These are phyloP conservation scores for Sipha flava DNA, from an alignment of 1,140 invertebrate species.

Conservation along the genomic window DNA sequence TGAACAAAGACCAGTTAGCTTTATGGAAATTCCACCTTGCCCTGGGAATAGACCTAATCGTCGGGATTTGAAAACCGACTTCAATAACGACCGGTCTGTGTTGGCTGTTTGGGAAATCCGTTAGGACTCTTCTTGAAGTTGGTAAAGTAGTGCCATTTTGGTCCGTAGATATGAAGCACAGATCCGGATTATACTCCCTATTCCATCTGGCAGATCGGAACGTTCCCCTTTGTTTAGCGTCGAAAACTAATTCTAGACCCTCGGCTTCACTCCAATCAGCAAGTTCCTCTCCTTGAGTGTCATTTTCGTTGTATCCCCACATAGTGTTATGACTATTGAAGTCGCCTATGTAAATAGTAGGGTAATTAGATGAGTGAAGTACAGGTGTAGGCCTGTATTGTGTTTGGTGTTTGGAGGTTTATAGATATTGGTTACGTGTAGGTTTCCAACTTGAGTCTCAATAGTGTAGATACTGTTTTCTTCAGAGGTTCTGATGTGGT, in stretches of 20 bases:
- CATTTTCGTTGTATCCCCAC: slow-evolving; percentile 7
- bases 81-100: neutral
- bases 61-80: neutral
- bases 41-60: neutral
- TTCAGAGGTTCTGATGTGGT: too few species aligned
- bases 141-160: neutral
- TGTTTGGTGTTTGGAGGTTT: slow-evolving; percentile 9
- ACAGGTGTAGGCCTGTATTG: neutral
- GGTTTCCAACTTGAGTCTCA: neutral
- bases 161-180: slow-evolving; percentile 21
- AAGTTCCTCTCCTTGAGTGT: too few species aligned
- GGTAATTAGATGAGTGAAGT: neutral
- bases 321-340: slow-evolving; percentile 6
- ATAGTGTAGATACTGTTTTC: too few species aligned
- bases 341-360: too few species aligned
- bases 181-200: slow-evolving; percentile 10
- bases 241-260: slow-evolving; percentile 38
- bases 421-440: slow-evolving; percentile 14
- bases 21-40: slow-evolving; percentile 6
- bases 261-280: slow-evolving; percentile 2
- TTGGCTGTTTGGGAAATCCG: slow-evolving; percentile 15
- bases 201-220: slow-evolving; percentile 26
- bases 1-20: slow-evolving; percentile 1
- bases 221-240: too few species aligned
- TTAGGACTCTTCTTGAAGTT: neutral